A percentile compares a stretch with the other conserved stretches of the same genome.
phyloP scores from a whole-genome alignment of 1,140 invertebrate species.

The Bombus waltoni region DNA sequence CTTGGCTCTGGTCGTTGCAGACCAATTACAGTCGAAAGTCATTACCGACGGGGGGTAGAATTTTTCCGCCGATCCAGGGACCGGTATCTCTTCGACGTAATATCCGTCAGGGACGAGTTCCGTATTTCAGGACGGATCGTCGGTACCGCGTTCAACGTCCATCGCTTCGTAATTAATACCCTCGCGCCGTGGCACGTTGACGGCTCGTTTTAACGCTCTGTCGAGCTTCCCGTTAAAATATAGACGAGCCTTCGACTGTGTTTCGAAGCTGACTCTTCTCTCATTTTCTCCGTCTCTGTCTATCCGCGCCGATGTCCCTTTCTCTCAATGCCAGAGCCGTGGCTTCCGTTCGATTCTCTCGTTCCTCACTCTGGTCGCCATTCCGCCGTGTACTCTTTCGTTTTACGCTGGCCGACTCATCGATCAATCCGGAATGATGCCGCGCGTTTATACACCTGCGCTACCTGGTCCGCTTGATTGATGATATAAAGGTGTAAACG shows the following conservation, averaged over 20 bases:
- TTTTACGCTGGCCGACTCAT: conserved; percentile 55
- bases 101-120: conserved; percentile 29
- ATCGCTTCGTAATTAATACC: conserved; percentile 66
- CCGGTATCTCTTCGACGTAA: conserved; percentile 17
- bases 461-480: conserved; percentile 68
- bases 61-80: conserved; percentile 32
- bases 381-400: conserved; percentile 36
- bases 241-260: conserved; percentile 48
- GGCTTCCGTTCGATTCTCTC: conserved; percentile 13
- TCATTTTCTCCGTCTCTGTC: conserved; percentile 27
- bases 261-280: conserved; percentile 22
- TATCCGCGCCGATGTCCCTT: background rate
- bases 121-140: conserved; percentile 37
- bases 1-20: background rate
- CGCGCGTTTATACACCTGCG: conserved; percentile 69
- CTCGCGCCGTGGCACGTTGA: conserved; percentile 51
- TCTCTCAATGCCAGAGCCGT: background rate
- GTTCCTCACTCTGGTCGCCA: background rate
- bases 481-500: conserved; percentile 68
- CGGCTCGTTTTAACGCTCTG: conserved; percentile 65
- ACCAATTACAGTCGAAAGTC: conserved; percentile 48
- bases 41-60: conserved; percentile 24
- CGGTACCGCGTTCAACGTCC: conserved; percentile 47
- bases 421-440: conserved; percentile 69
- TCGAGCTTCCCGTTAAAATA: conserved; percentile 65